Evolutionary conservation across 2,797 vertebrate genomes (phyloP).

Genomic region (Pogonophryne albipinna): DNA sequence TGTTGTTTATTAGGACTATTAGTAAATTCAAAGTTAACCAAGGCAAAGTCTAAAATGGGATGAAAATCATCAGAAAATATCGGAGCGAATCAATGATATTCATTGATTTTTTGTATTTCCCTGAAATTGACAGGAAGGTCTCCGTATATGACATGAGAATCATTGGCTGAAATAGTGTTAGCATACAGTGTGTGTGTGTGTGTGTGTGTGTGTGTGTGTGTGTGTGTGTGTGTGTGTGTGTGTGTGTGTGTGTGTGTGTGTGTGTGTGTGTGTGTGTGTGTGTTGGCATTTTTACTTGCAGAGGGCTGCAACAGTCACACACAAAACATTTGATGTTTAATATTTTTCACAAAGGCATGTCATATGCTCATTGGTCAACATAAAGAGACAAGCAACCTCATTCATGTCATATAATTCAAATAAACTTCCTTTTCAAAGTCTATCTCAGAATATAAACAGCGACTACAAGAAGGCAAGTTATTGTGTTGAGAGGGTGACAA

Average conservation of each 20-base stretch:
- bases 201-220: neutral
- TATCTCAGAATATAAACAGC: constrained; percentile 41
- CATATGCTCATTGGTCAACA: constrained; percentile 13
- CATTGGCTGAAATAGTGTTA: constrained; percentile 39
- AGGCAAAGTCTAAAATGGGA: constrained; percentile 1
- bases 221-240: neutral
- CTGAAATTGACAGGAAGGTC: constrained; percentile 62
- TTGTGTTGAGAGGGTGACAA: constrained; percentile 36
- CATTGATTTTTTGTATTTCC: constrained; percentile 24
- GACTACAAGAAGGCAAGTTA: neutral
- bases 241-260: constrained; percentile 13
- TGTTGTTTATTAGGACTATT: neutral
- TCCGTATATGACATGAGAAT: constrained; percentile 56
- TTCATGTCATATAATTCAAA: constrained; percentile 23
- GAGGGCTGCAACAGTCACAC: constrained; percentile 34
- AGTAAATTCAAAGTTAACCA: constrained; percentile 12
- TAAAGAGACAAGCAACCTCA: constrained; percentile 14
- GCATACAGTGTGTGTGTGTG: constrained; percentile 7
- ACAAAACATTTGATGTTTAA: constrained; percentile 26
- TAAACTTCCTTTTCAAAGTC: constrained; percentile 18
- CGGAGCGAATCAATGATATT: too few relatives aligned
- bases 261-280: constrained; percentile 39
- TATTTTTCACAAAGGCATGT: constrained; percentile 15
- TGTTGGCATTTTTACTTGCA: constrained; percentile 27
- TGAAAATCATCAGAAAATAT: too few relatives aligned